phyloP scores from a whole-genome alignment of 2,113 vertebrate genomes.

The Phodopus roborovskii region DNA sequence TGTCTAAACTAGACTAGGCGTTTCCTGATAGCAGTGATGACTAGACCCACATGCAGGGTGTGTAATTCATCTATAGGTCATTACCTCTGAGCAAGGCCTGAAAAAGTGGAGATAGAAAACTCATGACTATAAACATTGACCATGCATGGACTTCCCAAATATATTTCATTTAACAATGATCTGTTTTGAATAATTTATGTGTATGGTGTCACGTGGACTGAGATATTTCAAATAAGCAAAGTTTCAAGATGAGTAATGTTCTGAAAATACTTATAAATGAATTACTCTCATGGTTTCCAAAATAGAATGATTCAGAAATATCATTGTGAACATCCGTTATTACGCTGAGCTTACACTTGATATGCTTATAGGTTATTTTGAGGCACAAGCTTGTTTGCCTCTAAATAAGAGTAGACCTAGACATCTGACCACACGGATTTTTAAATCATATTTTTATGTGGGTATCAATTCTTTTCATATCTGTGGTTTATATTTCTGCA shows the following conservation, averaged over 20 bases:
- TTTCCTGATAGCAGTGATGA: neutral
- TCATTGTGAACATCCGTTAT: slow-evolving; percentile 13
- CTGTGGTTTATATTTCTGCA: neutral
- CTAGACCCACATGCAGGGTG: neutral
- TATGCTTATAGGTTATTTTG: neutral
- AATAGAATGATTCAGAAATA: slow-evolving; percentile 46
- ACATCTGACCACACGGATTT: neutral
- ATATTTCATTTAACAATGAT: neutral
- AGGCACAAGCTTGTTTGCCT: neutral
- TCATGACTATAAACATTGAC: neutral
- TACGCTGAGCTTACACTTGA: neutral
- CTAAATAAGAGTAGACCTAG: neutral
- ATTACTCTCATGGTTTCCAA: slow-evolving; percentile 61
- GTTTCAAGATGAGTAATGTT: slow-evolving; percentile 62
- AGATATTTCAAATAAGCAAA: slow-evolving; percentile 53
- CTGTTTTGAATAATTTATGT: slow-evolving; percentile 28
- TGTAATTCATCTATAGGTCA: slow-evolving; percentile 9
- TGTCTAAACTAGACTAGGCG: neutral
- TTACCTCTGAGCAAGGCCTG: neutral
- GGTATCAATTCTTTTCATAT: neutral
- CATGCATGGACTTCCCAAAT: neutral
- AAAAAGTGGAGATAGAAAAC: neutral
- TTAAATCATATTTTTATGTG: neutral
- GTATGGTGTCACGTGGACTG: neutral
- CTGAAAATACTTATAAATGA: slow-evolving; percentile 66